Evolutionary conservation across 30 jellyfish, hydroid and myxozoan species (phyloP).

Genomic region (Aurelia aurita complex sp. Pacific): DNA sequence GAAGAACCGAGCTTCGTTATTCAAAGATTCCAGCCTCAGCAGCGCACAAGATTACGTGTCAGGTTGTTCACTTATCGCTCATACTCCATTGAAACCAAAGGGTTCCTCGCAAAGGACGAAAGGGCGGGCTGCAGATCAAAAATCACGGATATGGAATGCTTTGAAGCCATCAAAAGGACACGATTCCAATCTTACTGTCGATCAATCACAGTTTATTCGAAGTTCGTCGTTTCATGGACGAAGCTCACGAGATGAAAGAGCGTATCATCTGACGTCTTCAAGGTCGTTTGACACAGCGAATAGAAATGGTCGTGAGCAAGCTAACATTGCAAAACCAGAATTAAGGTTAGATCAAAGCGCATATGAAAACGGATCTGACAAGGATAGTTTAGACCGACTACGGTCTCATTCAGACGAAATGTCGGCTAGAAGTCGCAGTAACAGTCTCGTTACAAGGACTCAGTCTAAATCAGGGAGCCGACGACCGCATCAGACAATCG

Average conservation of each 20-base stretch:
- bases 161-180: constrained; percentile 7
- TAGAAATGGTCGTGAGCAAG: neutral
- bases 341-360: constrained; percentile 8
- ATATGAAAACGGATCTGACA: neutral
- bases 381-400: neutral
- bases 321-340: constrained; percentile 2
- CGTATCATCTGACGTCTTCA: constrained; percentile 1
- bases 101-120: constrained; percentile 55
- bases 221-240: constrained; percentile 84
- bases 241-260: constrained; percentile 55
- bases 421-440: constrained; percentile 7
- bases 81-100: constrained; percentile 56
- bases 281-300: constrained; percentile 57
- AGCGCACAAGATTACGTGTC: constrained; percentile 88
- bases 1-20: neutral
- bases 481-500: constrained; percentile 10
- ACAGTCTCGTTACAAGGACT: constrained; percentile 5
- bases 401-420: constrained; percentile 14
- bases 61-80: constrained; percentile 76
- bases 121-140: constrained; percentile 77
- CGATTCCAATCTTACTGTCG: constrained; percentile 15
- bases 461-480: constrained; percentile 18
- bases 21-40: constrained; percentile 67
- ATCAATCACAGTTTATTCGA: constrained; percentile 51
- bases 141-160: constrained; percentile 25